Base-by-base conservation (phyloP, 2,888 invertebrate species). In the Lutraria lutraria region DNA sequence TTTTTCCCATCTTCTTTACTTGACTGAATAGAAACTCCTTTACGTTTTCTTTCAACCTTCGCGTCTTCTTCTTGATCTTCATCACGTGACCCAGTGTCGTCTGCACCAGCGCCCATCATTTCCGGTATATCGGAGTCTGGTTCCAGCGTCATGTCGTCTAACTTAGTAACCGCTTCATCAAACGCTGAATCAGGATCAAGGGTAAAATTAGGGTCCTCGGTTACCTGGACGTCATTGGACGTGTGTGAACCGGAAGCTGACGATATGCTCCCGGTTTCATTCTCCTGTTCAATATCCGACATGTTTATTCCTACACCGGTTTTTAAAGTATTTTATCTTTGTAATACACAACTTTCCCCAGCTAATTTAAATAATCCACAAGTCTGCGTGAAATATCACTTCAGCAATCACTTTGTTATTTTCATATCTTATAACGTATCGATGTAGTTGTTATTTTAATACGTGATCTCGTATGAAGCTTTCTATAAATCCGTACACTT, bases 111-210 rank as follows among this genome's bases (percentile, higher is more conserved):
- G 4, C 60, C 34, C 3, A 68, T 82, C 82, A 91, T 87, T 83
- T 93, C 93, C 2, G 91, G 92, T 29, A 94, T 90, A 63, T 91
- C 79, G 12, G 88, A 82, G 86, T 94, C 93, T 19, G 93, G 93
- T 83, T 93, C 92, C 0, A 94, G 63, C 56, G 89, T 87, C n/a
- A 94, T 63, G n/a, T 94, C 90, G 79, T 94, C 93, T 29, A 94
- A 81, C 63, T 91, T 88, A 25, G 68, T 89, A 25, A 94, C 29
- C 12, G 92, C 93, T 21, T 93, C 93, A n/a, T 93, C 88, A 81
- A 94, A 92, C 19, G 91, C 86, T 21, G 85, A 83, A 56, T 92
- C 93, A 1, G 85, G 82, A 53, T 91, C 90, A 21, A 90, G 86
- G 13, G 84, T 84, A 56, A 80, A 91, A 43, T 88, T 81, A 6